phyloP scores from a whole-genome alignment of 2,888 invertebrate genomes.

The Zaprionus bogoriensis region DNA sequence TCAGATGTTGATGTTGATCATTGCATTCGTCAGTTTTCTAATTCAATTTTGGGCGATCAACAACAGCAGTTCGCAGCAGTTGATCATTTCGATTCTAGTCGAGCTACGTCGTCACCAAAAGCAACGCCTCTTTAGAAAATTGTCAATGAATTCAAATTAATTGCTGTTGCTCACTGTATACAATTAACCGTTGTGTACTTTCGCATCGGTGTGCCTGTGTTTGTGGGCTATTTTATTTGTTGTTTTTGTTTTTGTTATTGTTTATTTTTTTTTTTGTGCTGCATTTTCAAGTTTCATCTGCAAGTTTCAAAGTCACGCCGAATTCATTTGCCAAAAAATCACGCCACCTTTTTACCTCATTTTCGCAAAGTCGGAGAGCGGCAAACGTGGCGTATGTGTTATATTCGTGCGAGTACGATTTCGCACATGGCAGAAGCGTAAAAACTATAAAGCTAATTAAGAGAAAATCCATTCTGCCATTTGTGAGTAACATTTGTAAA shows the following conservation, averaged over 20 bases:
- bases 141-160: conserved; percentile 30
- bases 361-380: conserved; percentile 16
- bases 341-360: conserved; percentile 54
- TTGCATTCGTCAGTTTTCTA: conserved; percentile 1
- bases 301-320: conserved; percentile 33
- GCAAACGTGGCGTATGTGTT: conserved; percentile 49
- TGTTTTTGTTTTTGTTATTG: conserved; percentile 1
- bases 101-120: conserved; percentile 10
- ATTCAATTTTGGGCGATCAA: conserved; percentile 14
- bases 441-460: conserved; percentile 16
- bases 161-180: conserved; percentile 1
- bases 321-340: conserved; percentile 59
- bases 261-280: conserved; percentile 1
- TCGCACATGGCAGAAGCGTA: background rate
- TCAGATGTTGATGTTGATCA: background rate
- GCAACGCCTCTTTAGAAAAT: background rate
- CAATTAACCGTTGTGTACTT: conserved; percentile 1
- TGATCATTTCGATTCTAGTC: background rate
- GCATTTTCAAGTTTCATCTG: conserved; percentile 17
- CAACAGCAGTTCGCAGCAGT: background rate
- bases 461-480: conserved; percentile 5
- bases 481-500: background rate
- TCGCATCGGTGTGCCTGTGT: background rate
- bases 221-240: background rate
- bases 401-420: conserved; percentile 16